Evolutionary conservation across 2,797 vertebrate species (phyloP), one percentile per base, ranked within the genome.

Genomic region (Bucorvus abyssinicus): DNA sequence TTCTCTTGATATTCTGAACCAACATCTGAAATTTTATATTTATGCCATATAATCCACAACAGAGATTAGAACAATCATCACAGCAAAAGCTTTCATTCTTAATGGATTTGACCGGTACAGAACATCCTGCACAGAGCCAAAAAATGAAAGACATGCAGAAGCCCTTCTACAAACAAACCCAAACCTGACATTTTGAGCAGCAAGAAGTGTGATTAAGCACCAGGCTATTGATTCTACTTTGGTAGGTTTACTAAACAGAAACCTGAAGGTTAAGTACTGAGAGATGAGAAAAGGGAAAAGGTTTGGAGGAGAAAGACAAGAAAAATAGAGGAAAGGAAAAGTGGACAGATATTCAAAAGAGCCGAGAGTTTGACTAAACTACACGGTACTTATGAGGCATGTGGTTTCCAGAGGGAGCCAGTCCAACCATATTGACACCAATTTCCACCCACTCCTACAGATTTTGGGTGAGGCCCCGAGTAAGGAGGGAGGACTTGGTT

Each of bases 151-250:
- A 94, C 82, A 67, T 5, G 74, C 85, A 76, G 89, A 94, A 94
- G 84, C 75, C 63, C 53, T 95, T 95, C 84, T 74, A 83, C 92
- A 95, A 96, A 94, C 91, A 93, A 96, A 94, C 70, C 75, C 75
- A 95, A 95, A 95, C 84, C 75, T 92, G 92, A 96, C 93, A 96
- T 95, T 96, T 92, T 60, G 84, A 90, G 87, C 90, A 91, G 94
- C 75, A 95, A 92, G 94, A 93, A 71, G 68, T 71, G 68, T 84
- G 93, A 94, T 94, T 95, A 96, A 93, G 89, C 75, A 94, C 61
- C 73, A 63, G 63, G n/a, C 61, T 93, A 95, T 93, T 90, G 95
- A 96, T 95, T 95, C 90, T 92, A 19, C 89, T 89, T 95, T 34
- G 59, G 81, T 75, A 68, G 75, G 92, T 95, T 95, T 95, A 95